Evolutionary conservation across 1,140 invertebrate species (phyloP), one percentile per base, ranked within the genome.

Genomic region (Pachyrhynchus sulphureomaculatus): DNA sequence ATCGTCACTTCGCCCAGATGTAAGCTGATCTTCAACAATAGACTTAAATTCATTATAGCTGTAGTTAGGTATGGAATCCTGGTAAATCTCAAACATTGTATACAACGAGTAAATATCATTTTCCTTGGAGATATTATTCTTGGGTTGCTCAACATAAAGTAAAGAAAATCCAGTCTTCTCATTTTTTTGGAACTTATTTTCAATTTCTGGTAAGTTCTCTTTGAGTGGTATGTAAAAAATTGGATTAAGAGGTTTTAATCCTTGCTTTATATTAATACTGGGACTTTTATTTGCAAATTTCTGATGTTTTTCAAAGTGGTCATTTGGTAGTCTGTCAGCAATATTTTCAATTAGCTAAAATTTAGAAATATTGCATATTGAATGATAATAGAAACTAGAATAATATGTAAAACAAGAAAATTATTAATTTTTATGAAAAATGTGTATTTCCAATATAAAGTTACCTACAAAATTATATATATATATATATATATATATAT

Each of bases 1-100:
- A 69, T 90, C 86, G 71, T 86, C 83, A 33, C 79, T 81, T 68
- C 82, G 82, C 37, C 82, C 79, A 0, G 89, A 85, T 15, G 42
- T 62, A 15, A 71, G 23, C 9, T 64, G 60, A 12, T 52, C 65
- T 10, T 60, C 13, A 8, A 70, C 47, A 15, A 70, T 68, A 10
- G 55, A 36, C 39, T 62, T 66, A 32, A 70, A 70, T 52, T 68
- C 61, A 1, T 64, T 26, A 32, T 64, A 70, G 15, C 44, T 54
- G 42, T 68, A 70, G 29, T 64, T 62, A 0, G 58, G 47, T 4
- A 70, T 64, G 17, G 51, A 47, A 8, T 20, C 39, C 47, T 49
- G 52, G 34, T 68, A 64, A 18, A 62, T 61, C 36, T 70, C 48
- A 56, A 64, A 70, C 65, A 64, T 67, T 2, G 65, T 62, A 8